phyloP scores from a whole-genome alignment of 2,888 invertebrate genomes.

The Polia nebulosa region DNA sequence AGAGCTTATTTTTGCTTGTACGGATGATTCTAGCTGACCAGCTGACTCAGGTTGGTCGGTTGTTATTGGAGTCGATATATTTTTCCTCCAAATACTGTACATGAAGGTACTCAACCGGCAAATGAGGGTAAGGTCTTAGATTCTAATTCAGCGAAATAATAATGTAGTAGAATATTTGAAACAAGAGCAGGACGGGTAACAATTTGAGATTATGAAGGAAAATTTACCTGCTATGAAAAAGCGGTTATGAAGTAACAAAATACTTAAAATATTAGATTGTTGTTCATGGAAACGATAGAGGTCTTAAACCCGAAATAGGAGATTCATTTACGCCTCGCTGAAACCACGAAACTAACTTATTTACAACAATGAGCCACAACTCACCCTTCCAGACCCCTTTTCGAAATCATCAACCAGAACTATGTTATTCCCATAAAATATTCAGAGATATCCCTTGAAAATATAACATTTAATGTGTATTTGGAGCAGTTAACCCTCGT shows the following conservation, averaged over 20 bases:
- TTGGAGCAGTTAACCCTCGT: constrained; percentile 46
- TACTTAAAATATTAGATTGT: not conserved
- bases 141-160: constrained; percentile 6
- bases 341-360: constrained; percentile 9
- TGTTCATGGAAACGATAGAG: not conserved
- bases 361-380: constrained; percentile 7
- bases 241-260: not conserved
- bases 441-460: constrained; percentile 21
- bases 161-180: constrained; percentile 6
- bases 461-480: constrained; percentile 41
- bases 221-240: not conserved
- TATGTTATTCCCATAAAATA: constrained; percentile 29
- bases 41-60: constrained; percentile 1
- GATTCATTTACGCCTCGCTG: not conserved
- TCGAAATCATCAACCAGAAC: constrained; percentile 14
- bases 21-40: constrained; percentile 9
- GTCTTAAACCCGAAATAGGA: not conserved
- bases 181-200: not conserved
- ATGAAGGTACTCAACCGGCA: constrained; percentile 7
- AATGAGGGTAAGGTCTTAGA: constrained; percentile 21
- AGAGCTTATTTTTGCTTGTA: not conserved
- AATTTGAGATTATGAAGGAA: not conserved
- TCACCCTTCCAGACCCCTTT: constrained; percentile 17
- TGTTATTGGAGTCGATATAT: not conserved
- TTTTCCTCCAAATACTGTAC: constrained; percentile 8